Evolutionary conservation across 2,888 invertebrate genomes (phyloP), one percentile per base, ranked within the genome.

Genomic region (Hesperia comma): DNA sequence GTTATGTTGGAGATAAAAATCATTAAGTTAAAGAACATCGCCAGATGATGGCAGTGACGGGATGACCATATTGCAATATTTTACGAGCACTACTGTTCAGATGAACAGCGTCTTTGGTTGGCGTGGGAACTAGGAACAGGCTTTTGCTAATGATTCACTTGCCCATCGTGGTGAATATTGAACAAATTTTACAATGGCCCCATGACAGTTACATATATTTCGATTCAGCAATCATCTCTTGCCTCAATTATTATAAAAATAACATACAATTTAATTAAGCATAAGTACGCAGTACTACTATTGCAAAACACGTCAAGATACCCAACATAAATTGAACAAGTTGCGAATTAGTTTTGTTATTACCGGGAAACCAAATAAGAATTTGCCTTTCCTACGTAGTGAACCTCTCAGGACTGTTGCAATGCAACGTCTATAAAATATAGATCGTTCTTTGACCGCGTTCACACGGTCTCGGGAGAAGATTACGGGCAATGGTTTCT

Each of bases 401-500:
- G 26, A 41, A 33, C 43, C 57, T 33, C 55, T 57, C 64, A 41
- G 54, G 66, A 54, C 60, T 60, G 60, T 64, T 64, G 64, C 58
- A 58, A 76, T 64, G 64, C 58, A 58, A 76, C 75, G 76, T 75
- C 76, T 80, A 83, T 86, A 87, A 85, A 85, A 88, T 86, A 85
- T 86, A 84, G 84, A 85, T 79, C 82, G 77, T 76, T 77, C 71
- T 81, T 82, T 86, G 91, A 86, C 90, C 90, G 90, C 89, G 78
- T 92, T 92, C 91, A 87, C 91, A 92, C 91, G 91, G 77, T 85
- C 71, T 71, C 77, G 74, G 78, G 84, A 75, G 82, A 75, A 85
- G 85, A 85, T 88, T 87, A 86, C 85, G 77, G 83, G 82, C 83
- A 79, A 83, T 79, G 79, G 83, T 81, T 83, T 81, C 83, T 82